These are phyloP conservation scores for Gila orcuttii DNA, from an alignment of 2,113 vertebrate genomes.

Conservation along the genomic window DNA sequence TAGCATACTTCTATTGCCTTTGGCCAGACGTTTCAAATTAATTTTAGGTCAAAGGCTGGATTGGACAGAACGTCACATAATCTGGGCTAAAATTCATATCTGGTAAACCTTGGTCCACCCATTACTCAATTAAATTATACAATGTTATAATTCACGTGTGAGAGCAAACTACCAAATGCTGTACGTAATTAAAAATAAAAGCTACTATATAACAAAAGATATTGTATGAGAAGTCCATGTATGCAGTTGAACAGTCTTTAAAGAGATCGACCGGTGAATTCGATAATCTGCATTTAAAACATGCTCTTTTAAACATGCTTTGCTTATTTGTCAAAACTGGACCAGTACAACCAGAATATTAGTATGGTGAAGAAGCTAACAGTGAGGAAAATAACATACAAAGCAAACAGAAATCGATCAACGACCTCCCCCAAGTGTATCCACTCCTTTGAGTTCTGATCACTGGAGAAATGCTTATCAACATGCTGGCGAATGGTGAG, in stretches of 20 bases:
- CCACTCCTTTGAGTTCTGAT: conserved; percentile 6
- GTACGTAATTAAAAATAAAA: neutral
- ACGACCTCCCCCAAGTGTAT: conserved; percentile 5
- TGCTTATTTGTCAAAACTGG: neutral
- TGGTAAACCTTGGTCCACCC: neutral
- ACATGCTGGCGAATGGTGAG: conserved; percentile 4
- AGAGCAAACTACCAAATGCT: neutral
- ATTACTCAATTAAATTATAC: neutral
- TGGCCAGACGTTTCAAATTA: too few species aligned
- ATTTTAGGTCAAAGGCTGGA: too few species aligned
- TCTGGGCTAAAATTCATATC: neutral
- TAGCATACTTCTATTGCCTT: too few species aligned
- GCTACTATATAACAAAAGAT: neutral
- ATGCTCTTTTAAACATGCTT: too few species aligned
- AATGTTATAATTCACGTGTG: neutral
- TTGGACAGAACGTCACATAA: too few species aligned
- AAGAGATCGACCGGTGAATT: neutral
- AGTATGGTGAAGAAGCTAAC: conserved; percentile 14
- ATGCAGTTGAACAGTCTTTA: neutral
- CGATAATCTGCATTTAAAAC: neutral
- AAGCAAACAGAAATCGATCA: conserved; percentile 15
- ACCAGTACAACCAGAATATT: conserved; percentile 26
- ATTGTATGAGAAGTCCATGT: neutral
- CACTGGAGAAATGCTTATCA: conserved; percentile 7
- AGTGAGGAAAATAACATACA: conserved; percentile 17